phyloP scores from a whole-genome alignment of 2,113 vertebrate genomes.

The Bubo bubo region DNA sequence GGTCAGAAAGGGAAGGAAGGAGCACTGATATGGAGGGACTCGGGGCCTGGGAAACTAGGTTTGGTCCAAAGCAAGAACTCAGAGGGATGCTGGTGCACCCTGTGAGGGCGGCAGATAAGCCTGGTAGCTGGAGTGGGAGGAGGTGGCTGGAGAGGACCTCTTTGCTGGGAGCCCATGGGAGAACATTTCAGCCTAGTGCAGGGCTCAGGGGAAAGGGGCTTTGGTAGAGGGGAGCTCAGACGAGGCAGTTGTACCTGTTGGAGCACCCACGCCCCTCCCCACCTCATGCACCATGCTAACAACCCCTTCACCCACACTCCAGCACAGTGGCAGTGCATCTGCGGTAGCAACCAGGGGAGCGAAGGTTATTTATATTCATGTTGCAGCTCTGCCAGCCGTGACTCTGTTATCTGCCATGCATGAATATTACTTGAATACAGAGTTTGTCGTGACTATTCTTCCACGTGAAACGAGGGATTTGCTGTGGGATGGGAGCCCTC shows the following conservation, averaged over 20 bases:
- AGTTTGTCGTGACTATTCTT: constrained; percentile 63
- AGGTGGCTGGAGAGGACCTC: neutral
- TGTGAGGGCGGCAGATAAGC: neutral
- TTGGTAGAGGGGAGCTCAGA: neutral
- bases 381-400: constrained; percentile 54
- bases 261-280: neutral
- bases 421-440: constrained; percentile 46
- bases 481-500: constrained; percentile 54
- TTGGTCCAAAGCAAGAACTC: neutral
- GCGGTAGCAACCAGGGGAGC: neutral
- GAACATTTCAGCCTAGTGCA: neutral
- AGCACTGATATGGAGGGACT: neutral
- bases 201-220: neutral
- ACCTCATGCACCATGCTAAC: accelerated
- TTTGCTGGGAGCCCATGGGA: neutral
- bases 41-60: neutral
- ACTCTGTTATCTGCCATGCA: constrained; percentile 58
- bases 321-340: neutral
- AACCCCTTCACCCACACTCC: neutral
- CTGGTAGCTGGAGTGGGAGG: neutral
- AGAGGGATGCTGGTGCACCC: neutral
- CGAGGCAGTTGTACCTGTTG: accelerated
- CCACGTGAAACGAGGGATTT: constrained; percentile 52
- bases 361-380: constrained; percentile 51
- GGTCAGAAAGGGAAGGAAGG: neutral